Percentiles rank a stretch among this genome's conserved stretches.
Evolutionary conservation across 2,113 vertebrate genomes (phyloP).

Genomic region (Elgaria multicarinata): DNA sequence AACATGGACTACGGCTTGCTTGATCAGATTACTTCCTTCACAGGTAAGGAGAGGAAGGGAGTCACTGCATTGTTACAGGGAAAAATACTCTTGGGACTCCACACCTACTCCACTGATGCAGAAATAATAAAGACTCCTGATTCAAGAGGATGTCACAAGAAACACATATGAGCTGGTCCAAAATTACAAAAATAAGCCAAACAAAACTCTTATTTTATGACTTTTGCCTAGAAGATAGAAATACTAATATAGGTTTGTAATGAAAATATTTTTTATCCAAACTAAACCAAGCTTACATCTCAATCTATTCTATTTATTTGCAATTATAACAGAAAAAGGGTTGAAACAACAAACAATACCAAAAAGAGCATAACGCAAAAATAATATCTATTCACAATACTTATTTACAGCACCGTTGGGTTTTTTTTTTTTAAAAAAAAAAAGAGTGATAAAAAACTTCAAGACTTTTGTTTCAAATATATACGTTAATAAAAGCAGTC

Average conservation of each 20-base stretch:
- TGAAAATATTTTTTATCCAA: background rate
- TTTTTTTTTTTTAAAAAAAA: too few relatives aligned
- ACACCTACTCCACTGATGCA: slow-evolving; percentile 6
- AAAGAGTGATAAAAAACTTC: too few relatives aligned
- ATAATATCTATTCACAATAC: too few relatives aligned
- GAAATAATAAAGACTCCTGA: background rate
- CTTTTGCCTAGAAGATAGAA: slow-evolving; percentile 1
- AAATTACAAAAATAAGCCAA: slow-evolving; percentile 19
- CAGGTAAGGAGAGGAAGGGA: background rate
- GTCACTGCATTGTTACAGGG: background rate
- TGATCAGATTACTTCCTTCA: background rate
- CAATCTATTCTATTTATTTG: too few relatives aligned
- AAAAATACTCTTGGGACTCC: slow-evolving; percentile 41
- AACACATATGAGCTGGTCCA: slow-evolving; percentile 3
- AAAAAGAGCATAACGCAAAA: too few relatives aligned
- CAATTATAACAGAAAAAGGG: too few relatives aligned
- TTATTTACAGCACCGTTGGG: too few relatives aligned
- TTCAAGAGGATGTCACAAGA: slow-evolving; percentile 37
- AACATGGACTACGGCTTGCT: background rate
- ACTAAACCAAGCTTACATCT: background rate
- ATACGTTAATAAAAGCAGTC: too few relatives aligned
- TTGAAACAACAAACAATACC: too few relatives aligned
- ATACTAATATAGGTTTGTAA: slow-evolving; percentile 19
- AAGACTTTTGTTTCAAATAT: too few relatives aligned
- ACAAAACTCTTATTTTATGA: background rate